Evolutionary conservation across 2,888 invertebrate genomes (phyloP), one percentile per base, ranked within the genome.

Genomic region (Auanema freiburgensis): DNA sequence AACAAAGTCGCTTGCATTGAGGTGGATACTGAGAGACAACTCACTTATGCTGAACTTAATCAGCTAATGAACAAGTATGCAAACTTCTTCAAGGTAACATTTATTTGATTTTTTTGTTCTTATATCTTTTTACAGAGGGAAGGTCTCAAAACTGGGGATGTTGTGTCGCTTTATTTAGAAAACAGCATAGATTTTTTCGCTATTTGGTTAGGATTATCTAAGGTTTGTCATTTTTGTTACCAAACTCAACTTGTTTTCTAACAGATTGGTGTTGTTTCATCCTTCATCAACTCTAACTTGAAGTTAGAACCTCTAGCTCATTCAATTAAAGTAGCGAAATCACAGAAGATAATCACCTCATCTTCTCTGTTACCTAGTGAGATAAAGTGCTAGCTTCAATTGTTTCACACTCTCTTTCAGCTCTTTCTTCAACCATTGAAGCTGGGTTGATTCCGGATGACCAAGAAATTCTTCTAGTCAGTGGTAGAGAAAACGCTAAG

Each of bases 281-380:
- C 97, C 0, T 88, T 98, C 52, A 93, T 98, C 83, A 98, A 98
- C 85, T 92, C 91, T 62, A 96, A 97, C 85, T 89, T 94, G 79
- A 89, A 91, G 51, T 89, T 91, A 66, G 89, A 89, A 57, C 90
- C 95, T 0, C 86, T 98, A 33, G 79, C 81, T 40, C 97, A 98
- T 85, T 94, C 93, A 66, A 89, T 98, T 59, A 90, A 88, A 18
- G 89, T 92, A 12, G 91, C 93, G 0, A 89, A 91, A 66, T 91
- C 92, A 71, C 90, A 91, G 74, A 91, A 90, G 0, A 86, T 95
- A n/a, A 90, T 97, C 44, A 80, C 80, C 2, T 72, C 78, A 8
- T 55, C 64, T 6, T 51, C 57, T 1, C 64, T 82, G 2, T 61
- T 79, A 23, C 72, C 80, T 18, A 76, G 82, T 80, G 58, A 69